phyloP scores from a whole-genome alignment of 2,797 vertebrate species.

The Rhinichthys osculus region DNA sequence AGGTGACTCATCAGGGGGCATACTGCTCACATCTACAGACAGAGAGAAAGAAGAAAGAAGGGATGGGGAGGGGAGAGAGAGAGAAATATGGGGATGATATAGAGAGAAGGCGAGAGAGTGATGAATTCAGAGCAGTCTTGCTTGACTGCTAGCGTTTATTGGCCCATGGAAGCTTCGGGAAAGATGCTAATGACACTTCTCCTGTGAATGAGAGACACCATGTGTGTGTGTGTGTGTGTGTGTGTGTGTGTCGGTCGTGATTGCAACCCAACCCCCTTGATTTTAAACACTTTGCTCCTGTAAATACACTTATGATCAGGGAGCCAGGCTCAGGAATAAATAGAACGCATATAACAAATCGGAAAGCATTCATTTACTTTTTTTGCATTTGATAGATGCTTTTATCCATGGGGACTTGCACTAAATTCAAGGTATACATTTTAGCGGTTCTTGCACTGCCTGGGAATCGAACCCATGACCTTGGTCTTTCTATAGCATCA shows the following conservation, averaged over 20 bases:
- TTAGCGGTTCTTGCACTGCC: neutral
- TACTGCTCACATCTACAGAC: slow-evolving; percentile 57
- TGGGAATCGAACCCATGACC: neutral
- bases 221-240: slow-evolving; percentile 17
- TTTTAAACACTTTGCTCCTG: slow-evolving; percentile 20
- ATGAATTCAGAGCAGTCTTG: slow-evolving; percentile 68
- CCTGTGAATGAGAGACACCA: slow-evolving; percentile 56
- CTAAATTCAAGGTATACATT: neutral
- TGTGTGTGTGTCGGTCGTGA: slow-evolving; percentile 34
- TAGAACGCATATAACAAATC: neutral
- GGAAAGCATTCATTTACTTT: neutral
- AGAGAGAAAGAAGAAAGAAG: slow-evolving; percentile 54
- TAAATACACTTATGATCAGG: slow-evolving; percentile 40
- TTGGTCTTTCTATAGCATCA: neutral
- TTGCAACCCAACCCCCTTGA: slow-evolving; percentile 41
- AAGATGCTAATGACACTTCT: slow-evolving; percentile 64
- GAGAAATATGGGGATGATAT: slow-evolving; percentile 35
- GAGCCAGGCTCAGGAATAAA: neutral
- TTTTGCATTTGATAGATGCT: neutral
- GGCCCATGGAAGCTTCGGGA: slow-evolving; percentile 65
- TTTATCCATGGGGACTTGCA: neutral
- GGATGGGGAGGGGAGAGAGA: slow-evolving; percentile 38
- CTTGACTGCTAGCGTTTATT: slow-evolving; percentile 68
- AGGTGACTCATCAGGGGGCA: slow-evolving; percentile 68
- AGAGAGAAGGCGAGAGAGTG: slow-evolving; percentile 45